Conservation (phyloP, 1,140 invertebrate genomes). For the Spodoptera frugiperda region DNA sequence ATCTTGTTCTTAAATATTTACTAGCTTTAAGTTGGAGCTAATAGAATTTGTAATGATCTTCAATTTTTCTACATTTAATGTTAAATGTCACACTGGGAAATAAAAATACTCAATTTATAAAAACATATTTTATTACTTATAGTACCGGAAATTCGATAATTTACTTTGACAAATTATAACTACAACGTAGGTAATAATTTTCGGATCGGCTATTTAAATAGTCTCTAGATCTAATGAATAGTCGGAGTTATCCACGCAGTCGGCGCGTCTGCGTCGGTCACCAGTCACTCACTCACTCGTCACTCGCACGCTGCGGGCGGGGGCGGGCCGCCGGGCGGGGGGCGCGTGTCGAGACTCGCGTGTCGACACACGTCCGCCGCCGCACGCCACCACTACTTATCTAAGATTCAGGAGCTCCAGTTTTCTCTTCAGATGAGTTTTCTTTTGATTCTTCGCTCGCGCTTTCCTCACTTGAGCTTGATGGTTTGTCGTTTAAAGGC, state of each 20-base stretch:
- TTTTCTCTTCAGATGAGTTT: conserved; percentile 61
- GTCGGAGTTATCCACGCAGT: conserved; percentile 65
- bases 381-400: conserved; percentile 59
- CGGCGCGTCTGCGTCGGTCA: conserved; percentile 49
- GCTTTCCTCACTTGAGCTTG: conserved; percentile 66
- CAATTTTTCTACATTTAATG: no score
- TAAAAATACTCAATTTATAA: conserved; percentile 64
- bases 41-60: no score
- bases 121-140: conserved; percentile 83
- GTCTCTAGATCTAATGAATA: conserved; percentile 82
- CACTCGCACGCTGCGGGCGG: conserved; percentile 42
- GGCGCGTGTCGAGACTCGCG: conserved; percentile 76
- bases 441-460: conserved; percentile 68
- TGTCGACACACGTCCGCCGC: conserved; percentile 82
- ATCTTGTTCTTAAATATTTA: no score
- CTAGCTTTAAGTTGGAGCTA: no score
- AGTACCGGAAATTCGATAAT: conserved; percentile 84
- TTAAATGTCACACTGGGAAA: neutral
- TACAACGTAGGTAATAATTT: conserved; percentile 81
- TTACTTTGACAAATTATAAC: conserved; percentile 82
- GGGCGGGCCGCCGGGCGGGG: conserved; percentile 60
- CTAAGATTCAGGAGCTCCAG: conserved; percentile 67
- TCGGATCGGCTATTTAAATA: conserved; percentile 82
- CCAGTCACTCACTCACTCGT: conserved; percentile 57
- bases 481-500: conserved; percentile 58